phyloP scores from a whole-genome alignment of 2,888 invertebrate species.

The Agapetus fuscipes region DNA sequence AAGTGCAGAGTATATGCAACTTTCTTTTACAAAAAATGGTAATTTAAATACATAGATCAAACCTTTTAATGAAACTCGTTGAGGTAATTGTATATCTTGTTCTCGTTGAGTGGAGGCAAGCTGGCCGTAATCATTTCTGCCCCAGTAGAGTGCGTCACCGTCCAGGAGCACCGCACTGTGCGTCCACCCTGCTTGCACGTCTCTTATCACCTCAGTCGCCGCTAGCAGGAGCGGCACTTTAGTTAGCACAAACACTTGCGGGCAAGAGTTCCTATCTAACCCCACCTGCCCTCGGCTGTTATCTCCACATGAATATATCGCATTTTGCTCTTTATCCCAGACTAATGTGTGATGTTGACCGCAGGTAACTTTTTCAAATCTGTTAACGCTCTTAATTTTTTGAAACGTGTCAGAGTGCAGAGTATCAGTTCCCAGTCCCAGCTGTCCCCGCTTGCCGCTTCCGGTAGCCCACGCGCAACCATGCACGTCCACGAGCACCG shows the following conservation, averaged over 20 bases:
- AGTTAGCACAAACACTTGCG: slow-evolving; percentile 42
- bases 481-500: slow-evolving; percentile 52
- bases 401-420: slow-evolving; percentile 35
- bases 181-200: slow-evolving; percentile 67
- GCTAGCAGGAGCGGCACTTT: slow-evolving; percentile 44
- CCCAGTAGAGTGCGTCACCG: slow-evolving; percentile 63
- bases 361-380: slow-evolving; percentile 57
- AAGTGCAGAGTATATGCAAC: too few species aligned
- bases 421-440: slow-evolving; percentile 45
- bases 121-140: slow-evolving; percentile 73
- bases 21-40: too few species aligned
- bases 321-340: slow-evolving; percentile 43
- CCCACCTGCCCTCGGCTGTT: slow-evolving; percentile 76
- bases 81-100: too few species aligned
- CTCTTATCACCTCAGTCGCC: slow-evolving; percentile 44
- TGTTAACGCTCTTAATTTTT: slow-evolving; percentile 44
- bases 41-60: too few species aligned
- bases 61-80: too few species aligned
- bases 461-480: slow-evolving; percentile 56
- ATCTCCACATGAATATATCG: slow-evolving; percentile 68
- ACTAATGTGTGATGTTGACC: slow-evolving; percentile 74
- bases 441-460: slow-evolving; percentile 57
- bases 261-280: slow-evolving; percentile 41
- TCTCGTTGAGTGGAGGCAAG: slow-evolving; percentile 45
- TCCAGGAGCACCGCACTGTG: slow-evolving; percentile 58